These are phyloP conservation scores for Diogma glabrata DNA, from an alignment of 2,888 invertebrate genomes.

Conservation along the genomic window DNA sequence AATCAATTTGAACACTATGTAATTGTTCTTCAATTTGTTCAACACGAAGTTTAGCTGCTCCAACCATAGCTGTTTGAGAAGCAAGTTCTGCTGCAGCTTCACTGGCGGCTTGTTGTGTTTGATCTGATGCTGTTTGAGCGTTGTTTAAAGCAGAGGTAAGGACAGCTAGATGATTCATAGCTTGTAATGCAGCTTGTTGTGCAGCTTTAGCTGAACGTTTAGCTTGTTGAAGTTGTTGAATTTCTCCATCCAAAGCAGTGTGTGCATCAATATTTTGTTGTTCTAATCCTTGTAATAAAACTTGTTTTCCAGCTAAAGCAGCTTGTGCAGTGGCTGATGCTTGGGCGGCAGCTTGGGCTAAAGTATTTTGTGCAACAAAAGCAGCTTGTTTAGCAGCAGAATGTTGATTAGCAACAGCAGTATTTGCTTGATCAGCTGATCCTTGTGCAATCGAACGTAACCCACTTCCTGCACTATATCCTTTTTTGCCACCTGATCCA, in stretches of 20 bases:
- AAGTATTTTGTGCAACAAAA: conserved; percentile 52
- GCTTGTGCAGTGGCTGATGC: conserved; percentile 49
- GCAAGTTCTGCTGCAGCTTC: conserved; percentile 60
- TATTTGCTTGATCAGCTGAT: conserved; percentile 58
- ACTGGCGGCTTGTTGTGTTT: conserved; percentile 55
- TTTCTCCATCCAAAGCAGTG: conserved; percentile 52
- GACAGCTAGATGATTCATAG: conserved; percentile 52
- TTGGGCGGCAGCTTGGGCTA: conserved; percentile 59
- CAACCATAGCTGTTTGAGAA: conserved; percentile 61
- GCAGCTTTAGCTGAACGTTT: conserved; percentile 54
- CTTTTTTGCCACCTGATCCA: conserved; percentile 21
- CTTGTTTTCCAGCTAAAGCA: conserved; percentile 48
- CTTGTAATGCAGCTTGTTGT: conserved; percentile 53
- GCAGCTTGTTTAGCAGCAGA: conserved; percentile 56
- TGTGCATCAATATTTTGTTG: conserved; percentile 58
- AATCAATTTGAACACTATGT: conserved; percentile 52
- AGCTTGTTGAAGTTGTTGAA: conserved; percentile 57
- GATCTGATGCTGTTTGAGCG: conserved; percentile 57
- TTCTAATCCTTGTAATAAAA: conserved; percentile 48
- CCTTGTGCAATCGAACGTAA: conserved; percentile 52
- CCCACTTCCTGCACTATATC: conserved; percentile 55
- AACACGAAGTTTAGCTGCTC: conserved; percentile 52
- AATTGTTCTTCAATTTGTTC: conserved; percentile 52
- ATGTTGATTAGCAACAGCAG: conserved; percentile 52
- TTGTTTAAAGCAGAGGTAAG: conserved; percentile 59